phyloP scores from a whole-genome alignment of 1,140 invertebrate genomes.

The Drosophila obscura region DNA sequence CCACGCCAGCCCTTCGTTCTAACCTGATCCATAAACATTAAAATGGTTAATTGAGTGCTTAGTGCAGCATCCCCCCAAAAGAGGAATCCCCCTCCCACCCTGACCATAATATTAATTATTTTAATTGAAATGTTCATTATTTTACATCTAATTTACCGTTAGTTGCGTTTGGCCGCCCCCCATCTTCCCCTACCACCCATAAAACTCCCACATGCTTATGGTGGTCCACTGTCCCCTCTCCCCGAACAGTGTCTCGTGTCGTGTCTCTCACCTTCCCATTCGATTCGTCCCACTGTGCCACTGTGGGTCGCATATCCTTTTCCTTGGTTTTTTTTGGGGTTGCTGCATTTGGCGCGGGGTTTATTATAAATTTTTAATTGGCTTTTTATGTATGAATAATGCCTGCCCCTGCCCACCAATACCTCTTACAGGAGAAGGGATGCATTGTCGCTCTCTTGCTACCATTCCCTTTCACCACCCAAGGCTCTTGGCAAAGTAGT shows the following conservation, averaged over 20 bases:
- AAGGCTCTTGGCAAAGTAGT: slow-evolving; percentile 47
- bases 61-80: slow-evolving; percentile 48
- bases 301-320: slow-evolving; percentile 27
- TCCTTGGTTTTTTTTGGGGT: slow-evolving; percentile 46
- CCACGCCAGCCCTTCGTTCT: slow-evolving; percentile 32
- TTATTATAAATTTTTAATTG: slow-evolving; percentile 83
- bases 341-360: slow-evolving; percentile 71
- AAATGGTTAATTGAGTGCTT: slow-evolving; percentile 84
- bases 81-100: neutral
- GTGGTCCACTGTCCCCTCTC: no score
- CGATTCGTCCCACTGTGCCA: slow-evolving; percentile 40
- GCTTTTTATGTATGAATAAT: slow-evolving; percentile 82
- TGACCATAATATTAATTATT: slow-evolving; percentile 81
- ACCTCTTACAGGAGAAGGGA: slow-evolving; percentile 15
- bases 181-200: neutral
- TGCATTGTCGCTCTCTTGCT: slow-evolving; percentile 27
- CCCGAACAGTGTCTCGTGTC: neutral
- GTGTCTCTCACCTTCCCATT: slow-evolving; percentile 6
- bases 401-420: slow-evolving; percentile 38
- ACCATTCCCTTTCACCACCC: slow-evolving; percentile 19
- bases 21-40: slow-evolving; percentile 75
- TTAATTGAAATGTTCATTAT: slow-evolving; percentile 84
- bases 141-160: slow-evolving; percentile 80
- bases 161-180: slow-evolving; percentile 49
- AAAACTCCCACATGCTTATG: neutral